phyloP scores from a whole-genome alignment of 2,888 invertebrate genomes.

The Cheilosia pagana region DNA sequence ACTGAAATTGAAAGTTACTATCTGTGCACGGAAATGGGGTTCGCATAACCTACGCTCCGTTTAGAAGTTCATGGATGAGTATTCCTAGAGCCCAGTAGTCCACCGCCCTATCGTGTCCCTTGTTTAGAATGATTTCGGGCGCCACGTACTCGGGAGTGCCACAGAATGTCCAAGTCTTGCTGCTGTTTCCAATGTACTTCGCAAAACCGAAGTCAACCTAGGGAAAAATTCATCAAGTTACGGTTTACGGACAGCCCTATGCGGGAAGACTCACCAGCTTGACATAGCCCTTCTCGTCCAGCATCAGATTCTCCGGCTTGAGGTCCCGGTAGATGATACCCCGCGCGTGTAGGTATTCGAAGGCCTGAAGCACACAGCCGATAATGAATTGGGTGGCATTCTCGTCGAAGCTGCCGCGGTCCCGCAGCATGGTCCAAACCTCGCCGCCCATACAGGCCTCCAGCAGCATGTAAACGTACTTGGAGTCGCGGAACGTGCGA shows the following conservation, averaged over 20 bases:
- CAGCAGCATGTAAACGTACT: slow-evolving; percentile 96
- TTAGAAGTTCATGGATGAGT: slow-evolving; percentile 93
- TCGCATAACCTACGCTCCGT: slow-evolving; percentile 88
- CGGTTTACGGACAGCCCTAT: not conserved
- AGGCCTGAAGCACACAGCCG: slow-evolving; percentile 96
- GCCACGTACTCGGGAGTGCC: slow-evolving; percentile 97
- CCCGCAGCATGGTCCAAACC: slow-evolving; percentile 95
- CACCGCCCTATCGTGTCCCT: slow-evolving; percentile 90
- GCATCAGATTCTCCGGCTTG: slow-evolving; percentile 96
- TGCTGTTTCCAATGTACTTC: slow-evolving; percentile 90
- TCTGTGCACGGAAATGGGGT: not conserved
- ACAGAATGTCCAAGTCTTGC: slow-evolving; percentile 97
- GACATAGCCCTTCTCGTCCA: slow-evolving; percentile 92
- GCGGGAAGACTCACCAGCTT: slow-evolving; percentile 88
- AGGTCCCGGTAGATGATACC: slow-evolving; percentile 95
- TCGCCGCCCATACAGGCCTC: slow-evolving; percentile 98
- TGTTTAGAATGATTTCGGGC: slow-evolving; percentile 95
- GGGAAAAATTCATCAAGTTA: slow-evolving; percentile 54
- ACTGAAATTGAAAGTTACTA: slow-evolving; percentile 74
- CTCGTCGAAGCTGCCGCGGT: slow-evolving; percentile 93
- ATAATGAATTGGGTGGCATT: slow-evolving; percentile 93
- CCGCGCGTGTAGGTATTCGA: slow-evolving; percentile 94
- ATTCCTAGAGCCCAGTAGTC: slow-evolving; percentile 98
- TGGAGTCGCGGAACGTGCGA: slow-evolving; percentile 94
- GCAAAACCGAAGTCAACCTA: slow-evolving; percentile 97